Evolutionary conservation across 1,140 invertebrate genomes (phyloP).

Genomic region (Coelopa frigida): DNA sequence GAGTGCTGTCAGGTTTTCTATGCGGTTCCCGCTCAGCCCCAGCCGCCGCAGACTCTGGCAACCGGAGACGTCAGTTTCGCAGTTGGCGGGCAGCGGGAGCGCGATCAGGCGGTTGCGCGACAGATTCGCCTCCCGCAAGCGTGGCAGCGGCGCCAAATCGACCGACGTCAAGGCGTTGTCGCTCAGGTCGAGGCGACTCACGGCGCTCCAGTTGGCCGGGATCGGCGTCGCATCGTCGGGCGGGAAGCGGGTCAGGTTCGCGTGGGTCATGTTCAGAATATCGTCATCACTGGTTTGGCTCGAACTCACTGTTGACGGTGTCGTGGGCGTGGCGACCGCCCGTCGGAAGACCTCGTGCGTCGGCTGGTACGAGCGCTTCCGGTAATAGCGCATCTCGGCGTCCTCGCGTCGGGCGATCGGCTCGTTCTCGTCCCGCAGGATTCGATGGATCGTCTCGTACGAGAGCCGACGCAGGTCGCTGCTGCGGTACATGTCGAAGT

Average conservation of each 20-base stretch:
- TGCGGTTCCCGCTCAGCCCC: constrained; percentile 24
- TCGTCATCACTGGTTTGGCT: neutral
- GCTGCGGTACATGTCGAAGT: constrained; percentile 14
- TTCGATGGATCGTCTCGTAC: constrained; percentile 31
- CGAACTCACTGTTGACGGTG: neutral
- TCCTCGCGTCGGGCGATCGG: constrained; percentile 21
- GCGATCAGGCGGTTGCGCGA: constrained; percentile 7
- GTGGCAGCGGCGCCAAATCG: neutral
- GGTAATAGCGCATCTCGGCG: constrained; percentile 28
- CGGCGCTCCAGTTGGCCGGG: neutral
- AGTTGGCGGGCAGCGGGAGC: neutral
- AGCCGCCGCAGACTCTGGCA: constrained; percentile 19
- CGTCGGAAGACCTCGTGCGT: constrained; percentile 12
- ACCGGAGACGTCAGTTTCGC: neutral
- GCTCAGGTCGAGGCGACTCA: constrained; percentile 6
- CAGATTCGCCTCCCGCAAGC: constrained; percentile 1
- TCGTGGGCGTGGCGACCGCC: neutral
- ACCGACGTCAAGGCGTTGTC: constrained; percentile 11
- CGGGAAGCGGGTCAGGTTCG: constrained; percentile 2
- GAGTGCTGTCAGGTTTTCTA: constrained; percentile 15
- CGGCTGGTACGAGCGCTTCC: constrained; percentile 18
- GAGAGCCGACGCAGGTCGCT: constrained; percentile 11
- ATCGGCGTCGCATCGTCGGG: neutral
- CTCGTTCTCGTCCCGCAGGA: constrained; percentile 37
- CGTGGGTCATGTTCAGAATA: constrained; percentile 22